Percentiles rank a stretch among this genome's conserved stretches.
Evolutionary conservation across 2,113 vertebrate species (phyloP).

Genomic region (Macrotus californicus): DNA sequence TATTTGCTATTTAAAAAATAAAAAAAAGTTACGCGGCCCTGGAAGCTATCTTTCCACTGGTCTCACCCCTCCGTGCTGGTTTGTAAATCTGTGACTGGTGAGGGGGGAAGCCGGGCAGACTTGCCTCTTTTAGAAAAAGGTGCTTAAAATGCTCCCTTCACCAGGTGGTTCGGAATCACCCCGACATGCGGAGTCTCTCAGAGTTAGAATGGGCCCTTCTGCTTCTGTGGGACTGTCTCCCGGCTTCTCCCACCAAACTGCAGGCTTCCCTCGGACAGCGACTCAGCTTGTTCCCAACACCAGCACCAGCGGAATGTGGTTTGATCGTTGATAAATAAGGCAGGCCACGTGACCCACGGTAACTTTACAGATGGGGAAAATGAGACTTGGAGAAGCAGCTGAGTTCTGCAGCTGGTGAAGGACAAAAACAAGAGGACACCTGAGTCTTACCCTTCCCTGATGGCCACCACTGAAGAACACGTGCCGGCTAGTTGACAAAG

Average conservation of each 20-base stretch:
- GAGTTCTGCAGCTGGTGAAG: neutral
- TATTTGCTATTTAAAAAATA: too few relatives aligned
- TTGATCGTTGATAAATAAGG: neutral
- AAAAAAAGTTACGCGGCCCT: too few relatives aligned
- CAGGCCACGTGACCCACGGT: neutral
- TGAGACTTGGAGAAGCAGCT: neutral
- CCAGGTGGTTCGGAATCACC: neutral
- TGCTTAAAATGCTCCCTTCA: neutral
- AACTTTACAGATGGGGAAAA: neutral
- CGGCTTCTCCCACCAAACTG: neutral
- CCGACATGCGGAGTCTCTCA: neutral
- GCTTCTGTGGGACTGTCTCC: neutral
- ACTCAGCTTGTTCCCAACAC: neutral
- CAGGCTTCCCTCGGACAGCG: neutral
- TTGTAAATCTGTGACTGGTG: neutral
- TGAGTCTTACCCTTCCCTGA: neutral
- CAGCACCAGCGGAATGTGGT: neutral
- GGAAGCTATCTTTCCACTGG: neutral
- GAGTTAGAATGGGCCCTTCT: neutral
- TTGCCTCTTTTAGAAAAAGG: neutral
- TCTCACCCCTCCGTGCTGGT: neutral
- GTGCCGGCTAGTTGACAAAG: neutral
- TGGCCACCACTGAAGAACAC: fast-evolving
- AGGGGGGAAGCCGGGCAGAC: neutral
- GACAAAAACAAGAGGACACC: neutral